Base-by-base conservation (phyloP, 2,113 vertebrate species). In the Acanthisitta chloris region DNA sequence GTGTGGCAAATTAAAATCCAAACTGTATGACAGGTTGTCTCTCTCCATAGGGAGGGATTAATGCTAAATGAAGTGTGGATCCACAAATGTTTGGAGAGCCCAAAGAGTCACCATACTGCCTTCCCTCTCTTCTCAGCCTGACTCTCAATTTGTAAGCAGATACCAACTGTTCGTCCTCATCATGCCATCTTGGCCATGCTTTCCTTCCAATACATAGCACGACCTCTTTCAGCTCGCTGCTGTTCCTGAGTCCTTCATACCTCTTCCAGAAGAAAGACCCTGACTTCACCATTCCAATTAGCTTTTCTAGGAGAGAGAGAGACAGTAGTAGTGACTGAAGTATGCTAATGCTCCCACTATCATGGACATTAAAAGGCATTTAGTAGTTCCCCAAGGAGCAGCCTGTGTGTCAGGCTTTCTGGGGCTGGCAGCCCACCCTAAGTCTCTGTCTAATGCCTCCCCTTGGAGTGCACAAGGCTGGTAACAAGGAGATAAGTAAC, bases 1-100 rank as follows among this genome's bases (percentile, higher is more conserved):
- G 7, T 49, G 73, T 61, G 31, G 72, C 87, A 94, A 83, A 86
- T 86, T 87, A 89, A 78, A 96, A 96, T 64, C 70, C 58, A 86
- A 90, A 66, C 69, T 80, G 48, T 86, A 79, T n/a, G 80, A 84
- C 91, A 95, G 90, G 88, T 65, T 90, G 72, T 43, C 14, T 62
- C 34, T 73, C 92, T 93, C 94, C 24, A 33, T 80, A 95, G 79
- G 83, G 90, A 95, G 33, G 54, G 45, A 82, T 92, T 87, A 83
- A 85, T 95, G 91, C 70, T 91, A 93, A 94, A 95, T 84, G 73
- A 93, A 66, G 82, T 86, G 78, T 88, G 43, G 76, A 93, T 94
- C 45, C 61, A 93, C 65, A 93, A 92, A 92, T 72, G 67, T 77
- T 86, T 90, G 84, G 54, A 79, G 36, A 88, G 28, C n/a, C 54